Evolutionary conservation across 2,888 invertebrate species (phyloP), one percentile per base, ranked within the genome.

Genomic region (Hypercompe scribonia): DNA sequence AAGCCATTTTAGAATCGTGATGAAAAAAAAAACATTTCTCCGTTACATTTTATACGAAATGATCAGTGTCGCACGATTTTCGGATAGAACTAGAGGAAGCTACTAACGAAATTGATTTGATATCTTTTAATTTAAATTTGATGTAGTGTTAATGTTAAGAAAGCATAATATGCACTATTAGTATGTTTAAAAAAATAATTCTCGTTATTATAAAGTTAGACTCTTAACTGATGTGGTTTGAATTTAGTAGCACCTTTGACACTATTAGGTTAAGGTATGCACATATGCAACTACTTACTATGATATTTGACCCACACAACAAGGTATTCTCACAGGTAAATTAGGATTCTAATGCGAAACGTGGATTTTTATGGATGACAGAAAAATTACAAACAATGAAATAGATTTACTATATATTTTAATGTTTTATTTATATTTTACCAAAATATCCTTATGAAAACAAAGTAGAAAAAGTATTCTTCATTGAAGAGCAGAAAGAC

Each of bases 331-430:
- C 34, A 63, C 68, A 80, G 74, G 76, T 75, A 85, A 81, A 83
- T 87, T 81, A 81, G 70, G 80, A 79, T 54, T 74, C 74, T 76
- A 70, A 78, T 84, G 82, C 84, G 79, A 83, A 83, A 82, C n/a
- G n/a, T n/a, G n/a, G n/a, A n/a, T n/a, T n/a, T n/a, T n/a, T n/a
- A n/a, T 83, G 76, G 74, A 74, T 46, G 68, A 77, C 72, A 68
- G 67, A 70, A 33, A 73, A 71, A n/a, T 4, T 28, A 36, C 28
- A 65, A 65, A 15, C 81, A 84, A 84, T n/a, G 36, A 7, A 36
- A 7, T 36, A 36, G 8, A 36, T 36, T 36, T 4, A 36, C 36
- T 36, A 36, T 7, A 7, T 36, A 36, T 36, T 36, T 36, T 36
- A n/a, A n/a, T n/a, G n/a, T n/a, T n/a, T n/a, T n/a, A n/a, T n/a